Evolutionary conservation across 2,888 invertebrate species (phyloP).

Genomic region (Drosophila anomalata): DNA sequence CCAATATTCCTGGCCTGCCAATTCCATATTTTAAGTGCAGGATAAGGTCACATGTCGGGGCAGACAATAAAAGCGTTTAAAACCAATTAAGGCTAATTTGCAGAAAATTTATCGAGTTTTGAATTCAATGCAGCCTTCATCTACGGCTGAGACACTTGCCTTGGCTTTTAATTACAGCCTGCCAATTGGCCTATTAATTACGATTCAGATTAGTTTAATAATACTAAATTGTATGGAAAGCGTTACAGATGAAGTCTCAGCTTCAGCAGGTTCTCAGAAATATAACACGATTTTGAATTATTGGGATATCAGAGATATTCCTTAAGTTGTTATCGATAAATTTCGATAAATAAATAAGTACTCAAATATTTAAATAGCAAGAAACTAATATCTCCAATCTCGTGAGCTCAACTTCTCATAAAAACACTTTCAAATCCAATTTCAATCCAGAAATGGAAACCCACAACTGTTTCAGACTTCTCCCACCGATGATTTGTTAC

Average conservation of each 20-base stretch:
- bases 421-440: neutral
- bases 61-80: constrained; percentile 21
- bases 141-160: constrained; percentile 3
- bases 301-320: no score
- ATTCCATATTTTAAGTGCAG: neutral
- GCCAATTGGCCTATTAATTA: constrained; percentile 20
- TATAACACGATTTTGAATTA: neutral
- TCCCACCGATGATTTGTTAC: neutral
- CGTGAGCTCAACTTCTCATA: neutral
- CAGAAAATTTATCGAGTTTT: constrained; percentile 15
- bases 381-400: no score
- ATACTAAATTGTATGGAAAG: constrained; percentile 16
- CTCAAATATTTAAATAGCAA: no score
- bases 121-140: neutral
- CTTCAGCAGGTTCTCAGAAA: neutral
- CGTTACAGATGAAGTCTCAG: constrained; percentile 2
- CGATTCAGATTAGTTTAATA: constrained; percentile 17
- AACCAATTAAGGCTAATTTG: constrained; percentile 28
- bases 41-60: constrained; percentile 6
- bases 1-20: neutral
- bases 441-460: neutral
- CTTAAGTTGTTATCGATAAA: no score
- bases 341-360: no score
- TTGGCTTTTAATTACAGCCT: constrained; percentile 23
- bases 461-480: neutral